A percentile compares a stretch with the other conserved stretches of the same genome.
These are phyloP conservation scores for Epistrophella euchroma DNA, from an alignment of 2,888 invertebrate species.

Conservation along the genomic window DNA sequence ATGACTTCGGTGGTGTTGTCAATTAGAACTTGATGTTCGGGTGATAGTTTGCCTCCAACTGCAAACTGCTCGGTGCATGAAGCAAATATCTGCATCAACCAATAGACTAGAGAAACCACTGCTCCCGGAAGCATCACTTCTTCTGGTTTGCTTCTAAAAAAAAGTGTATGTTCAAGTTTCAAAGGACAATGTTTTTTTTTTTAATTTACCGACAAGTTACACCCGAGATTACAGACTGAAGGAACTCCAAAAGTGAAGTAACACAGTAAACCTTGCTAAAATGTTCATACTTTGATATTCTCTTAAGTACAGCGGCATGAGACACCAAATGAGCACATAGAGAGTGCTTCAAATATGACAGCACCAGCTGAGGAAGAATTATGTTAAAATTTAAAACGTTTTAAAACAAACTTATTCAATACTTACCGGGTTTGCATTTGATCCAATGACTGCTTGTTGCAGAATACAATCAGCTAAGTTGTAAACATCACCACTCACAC, in stretches of 20 bases:
- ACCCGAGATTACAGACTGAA: conserved; percentile 88
- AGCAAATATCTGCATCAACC: conserved; percentile 91
- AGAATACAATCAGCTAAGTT: conserved; percentile 96
- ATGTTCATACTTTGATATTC: conserved; percentile 95
- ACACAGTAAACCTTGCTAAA: conserved; percentile 95
- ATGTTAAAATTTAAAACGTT: background rate
- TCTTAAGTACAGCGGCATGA: conserved; percentile 93
- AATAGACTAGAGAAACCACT: conserved; percentile 91
- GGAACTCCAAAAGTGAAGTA: conserved; percentile 92
- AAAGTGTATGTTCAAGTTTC: background rate
- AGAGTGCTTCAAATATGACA: conserved; percentile 96
- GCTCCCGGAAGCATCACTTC: conserved; percentile 93
- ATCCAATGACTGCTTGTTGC: conserved; percentile 96
- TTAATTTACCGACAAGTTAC: conserved; percentile 84
- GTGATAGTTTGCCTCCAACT: conserved; percentile 79
- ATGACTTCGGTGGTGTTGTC: conserved; percentile 89
- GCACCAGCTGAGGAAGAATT: conserved; percentile 87
- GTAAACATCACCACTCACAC: conserved; percentile 97
- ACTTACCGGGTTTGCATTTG: conserved; percentile 90
- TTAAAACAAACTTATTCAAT: background rate
- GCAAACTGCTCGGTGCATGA: conserved; percentile 80
- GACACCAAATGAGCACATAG: conserved; percentile 95
- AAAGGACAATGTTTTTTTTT: background rate
- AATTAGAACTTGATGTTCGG: conserved; percentile 86
- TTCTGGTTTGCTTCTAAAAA: conserved; percentile 92